Base-by-base conservation (phyloP, 2,888 invertebrate species). In the Cabera pusaria region DNA sequence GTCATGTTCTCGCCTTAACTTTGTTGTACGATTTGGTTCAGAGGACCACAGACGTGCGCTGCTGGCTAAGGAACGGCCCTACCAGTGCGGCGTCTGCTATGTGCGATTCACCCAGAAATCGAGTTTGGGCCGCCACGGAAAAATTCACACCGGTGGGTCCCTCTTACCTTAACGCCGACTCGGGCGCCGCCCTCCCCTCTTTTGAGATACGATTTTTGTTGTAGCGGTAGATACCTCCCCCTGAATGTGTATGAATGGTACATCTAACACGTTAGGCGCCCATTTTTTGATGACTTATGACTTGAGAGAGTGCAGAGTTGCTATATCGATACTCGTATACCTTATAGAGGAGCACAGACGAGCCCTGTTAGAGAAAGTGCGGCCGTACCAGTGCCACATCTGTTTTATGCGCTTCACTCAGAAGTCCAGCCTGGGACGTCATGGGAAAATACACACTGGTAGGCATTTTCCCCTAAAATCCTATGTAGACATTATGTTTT, bases 341-440 rank as follows among this genome's bases (percentile, higher is more conserved):
- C 75, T 88, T 90, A 86, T 90, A 90, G 90, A 90, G 88, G 90
- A 90, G 83, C 90, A 90, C 88, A 89, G 90, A 86, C 90, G 86
- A 79, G 89, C 89, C 88, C 88, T 90, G 87, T 89, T 90, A 89
- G 90, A 88, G 80, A 90, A 90, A 89, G 90, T 88, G 88, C 89
- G 90, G 81, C 92, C 93, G 64, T 93, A 93, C 88, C 93, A 93
- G 85, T 93, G 93, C 87, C 92, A 92, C 85, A 85, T 93, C 77
- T 93, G 93, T 83, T 90, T 92, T 81, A 93, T 93, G 85, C 90
- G 93, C 84, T 93, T 93, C 84, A 93, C 93, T 72, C 93, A 93
- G 85, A 93, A 93, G 87, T 93, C 93, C 85, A 93, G 93, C 79
- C 90, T 93, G 68, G 93, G 93, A 83, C 93, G 93, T 71, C 93